Base-by-base conservation (phyloP, 2,797 vertebrate species). In the Chromobotia macracanthus region DNA sequence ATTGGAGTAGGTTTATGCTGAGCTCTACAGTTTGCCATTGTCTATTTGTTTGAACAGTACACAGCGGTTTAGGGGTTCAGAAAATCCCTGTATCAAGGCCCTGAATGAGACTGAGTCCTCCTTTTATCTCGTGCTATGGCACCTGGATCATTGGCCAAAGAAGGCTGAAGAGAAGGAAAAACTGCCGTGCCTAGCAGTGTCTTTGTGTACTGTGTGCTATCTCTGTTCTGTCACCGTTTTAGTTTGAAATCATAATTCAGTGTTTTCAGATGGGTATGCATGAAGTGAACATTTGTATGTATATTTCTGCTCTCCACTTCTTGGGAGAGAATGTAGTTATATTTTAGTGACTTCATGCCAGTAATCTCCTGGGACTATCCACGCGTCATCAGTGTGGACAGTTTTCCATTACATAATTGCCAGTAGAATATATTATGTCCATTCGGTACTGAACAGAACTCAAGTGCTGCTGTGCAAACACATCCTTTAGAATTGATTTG, bases 101-200 rank as follows among this genome's bases (percentile, higher is more conserved):
- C 83, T 92, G 88, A 91, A 92, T 91, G 88, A 86, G 80, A 72
- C 70, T 65, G 55, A 86, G 90, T 86, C 89, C 89, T 80, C 87
- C 87, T 90, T 92, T 92, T 91, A 90, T 90, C 86, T 87, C 55
- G 72, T 75, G 80, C 84, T 85, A 85, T 89, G 91, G 87, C 81
- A 3, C 78, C 82, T 71, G 92, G 91, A 93, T 93, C 92, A 93
- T 85, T 81, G 82, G 76, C 88, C 89, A 90, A 86, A 88, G 85
- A 86, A 87, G 83, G 88, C 72, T 70, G 64, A 80, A 73, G 75
- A 35, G 83, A 73, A 61, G 70, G 68, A 63, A 90, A 92, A 93
- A 90, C 83, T 86, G 89, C 90, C 73, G 76, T 72, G 82, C 56
- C 85, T 84, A 90, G 90, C 91, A 90, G 64, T 82, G 84, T 88